phyloP scores from a whole-genome alignment of 2,888 invertebrate species.

The Nysson spinosus region DNA sequence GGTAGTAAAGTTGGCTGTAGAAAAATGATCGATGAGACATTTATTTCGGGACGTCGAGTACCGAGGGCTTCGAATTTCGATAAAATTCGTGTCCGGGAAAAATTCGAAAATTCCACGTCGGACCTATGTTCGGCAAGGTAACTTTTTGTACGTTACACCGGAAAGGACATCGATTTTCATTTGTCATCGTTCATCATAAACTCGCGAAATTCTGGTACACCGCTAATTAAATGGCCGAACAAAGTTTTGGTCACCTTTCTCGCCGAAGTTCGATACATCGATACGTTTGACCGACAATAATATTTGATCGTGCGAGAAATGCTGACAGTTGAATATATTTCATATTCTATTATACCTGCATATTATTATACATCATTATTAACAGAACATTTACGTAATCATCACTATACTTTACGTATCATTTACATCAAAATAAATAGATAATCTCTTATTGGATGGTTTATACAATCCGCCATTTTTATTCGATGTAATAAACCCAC shows the following conservation, averaged over 20 bases:
- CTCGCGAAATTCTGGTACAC: neutral
- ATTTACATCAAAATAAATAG: too few species aligned
- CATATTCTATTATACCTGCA: too few species aligned
- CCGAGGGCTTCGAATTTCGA: constrained; percentile 14
- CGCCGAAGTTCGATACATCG: too few species aligned
- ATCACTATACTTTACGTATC: too few species aligned
- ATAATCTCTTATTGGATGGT: too few species aligned
- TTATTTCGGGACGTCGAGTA: constrained; percentile 24
- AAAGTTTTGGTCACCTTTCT: constrained; percentile 8
- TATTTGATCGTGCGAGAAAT: too few species aligned
- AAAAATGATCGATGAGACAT: constrained; percentile 40
- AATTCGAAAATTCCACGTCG: constrained; percentile 15
- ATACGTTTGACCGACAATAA: too few species aligned
- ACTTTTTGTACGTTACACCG: neutral
- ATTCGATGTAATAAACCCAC: too few species aligned
- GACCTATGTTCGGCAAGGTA: neutral
- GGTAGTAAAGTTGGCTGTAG: constrained; percentile 37
- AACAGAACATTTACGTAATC: too few species aligned
- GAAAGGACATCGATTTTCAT: constrained; percentile 33
- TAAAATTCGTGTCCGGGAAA: neutral
- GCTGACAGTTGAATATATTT: too few species aligned
- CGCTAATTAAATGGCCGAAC: constrained; percentile 30
- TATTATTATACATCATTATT: too few species aligned
- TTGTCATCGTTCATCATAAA: constrained; percentile 32
- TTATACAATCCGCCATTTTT: too few species aligned